phyloP scores from a whole-genome alignment of 2,797 vertebrate genomes.

The Spea hammondii region DNA sequence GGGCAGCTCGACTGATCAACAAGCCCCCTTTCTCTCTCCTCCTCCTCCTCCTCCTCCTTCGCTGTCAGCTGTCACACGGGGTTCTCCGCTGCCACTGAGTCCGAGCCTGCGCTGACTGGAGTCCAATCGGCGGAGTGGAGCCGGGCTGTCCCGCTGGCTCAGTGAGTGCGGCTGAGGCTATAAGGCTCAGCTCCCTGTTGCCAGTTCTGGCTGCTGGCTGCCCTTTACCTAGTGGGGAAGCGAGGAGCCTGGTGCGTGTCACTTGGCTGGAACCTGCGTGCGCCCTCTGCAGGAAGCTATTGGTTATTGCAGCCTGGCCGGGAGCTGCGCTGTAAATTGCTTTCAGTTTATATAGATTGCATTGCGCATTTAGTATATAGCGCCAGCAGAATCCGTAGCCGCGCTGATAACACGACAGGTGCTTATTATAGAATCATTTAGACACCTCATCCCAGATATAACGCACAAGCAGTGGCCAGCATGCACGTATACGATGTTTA shows the following conservation, averaged over 20 bases:
- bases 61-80: conserved; percentile 24
- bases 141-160: neutral
- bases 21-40: conserved; percentile 1
- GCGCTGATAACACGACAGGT: no score
- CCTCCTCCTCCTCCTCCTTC: neutral
- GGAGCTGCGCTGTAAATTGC: no score
- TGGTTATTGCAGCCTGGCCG: conserved; percentile 2
- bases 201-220: conserved; percentile 7
- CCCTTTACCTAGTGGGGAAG: conserved; percentile 32
- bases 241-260: conserved; percentile 34
- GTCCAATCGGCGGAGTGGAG: neutral
- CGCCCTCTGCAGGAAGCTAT: conserved; percentile 39
- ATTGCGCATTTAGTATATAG: no score
- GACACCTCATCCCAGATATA: no score
- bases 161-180: conserved; percentile 6
- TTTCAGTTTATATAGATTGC: no score
- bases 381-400: no score
- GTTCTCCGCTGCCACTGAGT: neutral
- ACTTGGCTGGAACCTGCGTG: conserved; percentile 12
- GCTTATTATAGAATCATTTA: no score
- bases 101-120: conserved; percentile 5
- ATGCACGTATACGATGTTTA: no score
- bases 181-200: neutral
- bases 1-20: conserved; percentile 7
- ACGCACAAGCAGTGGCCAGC: no score